Evolutionary conservation across 1,140 invertebrate genomes (phyloP).

Genomic region (Lordiphosa mommai): DNA sequence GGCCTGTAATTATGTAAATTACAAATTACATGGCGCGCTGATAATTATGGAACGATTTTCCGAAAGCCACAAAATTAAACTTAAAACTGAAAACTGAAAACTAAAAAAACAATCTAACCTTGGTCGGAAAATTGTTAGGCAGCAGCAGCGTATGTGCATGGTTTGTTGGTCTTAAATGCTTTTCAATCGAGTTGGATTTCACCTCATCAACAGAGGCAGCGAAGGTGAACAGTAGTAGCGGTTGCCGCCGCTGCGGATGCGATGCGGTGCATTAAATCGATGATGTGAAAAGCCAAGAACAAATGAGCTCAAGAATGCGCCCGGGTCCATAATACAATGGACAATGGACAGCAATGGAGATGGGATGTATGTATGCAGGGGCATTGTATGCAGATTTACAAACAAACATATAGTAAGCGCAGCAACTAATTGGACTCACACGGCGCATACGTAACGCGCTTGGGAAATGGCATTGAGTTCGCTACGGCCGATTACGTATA

Average conservation of each 20-base stretch:
- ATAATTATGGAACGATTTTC: slow-evolving; percentile 75
- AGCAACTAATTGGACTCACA: slow-evolving; percentile 67
- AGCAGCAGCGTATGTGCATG: neutral
- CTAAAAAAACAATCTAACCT: slow-evolving; percentile 58
- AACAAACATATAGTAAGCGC: slow-evolving; percentile 12
- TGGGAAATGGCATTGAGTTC: slow-evolving; percentile 64
- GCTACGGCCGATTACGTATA: slow-evolving; percentile 48
- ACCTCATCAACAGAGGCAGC: slow-evolving; percentile 72
- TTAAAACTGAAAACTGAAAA: slow-evolving; percentile 27
- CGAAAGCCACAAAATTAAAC: slow-evolving; percentile 44
- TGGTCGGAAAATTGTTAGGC: slow-evolving; percentile 51
- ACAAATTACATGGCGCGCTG: slow-evolving; percentile 63
- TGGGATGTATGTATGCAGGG: slow-evolving; percentile 11
- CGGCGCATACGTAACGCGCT: slow-evolving; percentile 70
- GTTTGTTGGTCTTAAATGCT: slow-evolving; percentile 51
- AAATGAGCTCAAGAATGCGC: slow-evolving; percentile 34
- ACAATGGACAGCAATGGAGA: slow-evolving; percentile 18
- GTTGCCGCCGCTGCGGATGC: slow-evolving; percentile 33
- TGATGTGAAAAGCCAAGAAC: slow-evolving; percentile 67
- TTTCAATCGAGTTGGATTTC: slow-evolving; percentile 70
- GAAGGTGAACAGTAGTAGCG: slow-evolving; percentile 58
- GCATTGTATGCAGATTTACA: slow-evolving; percentile 60
- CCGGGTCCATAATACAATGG: slow-evolving; percentile 47
- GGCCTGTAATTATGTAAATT: slow-evolving; percentile 69
- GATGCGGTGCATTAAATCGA: slow-evolving; percentile 59